phyloP scores from a whole-genome alignment of 2,888 invertebrate species.

The Yponomeuta sedellus region DNA sequence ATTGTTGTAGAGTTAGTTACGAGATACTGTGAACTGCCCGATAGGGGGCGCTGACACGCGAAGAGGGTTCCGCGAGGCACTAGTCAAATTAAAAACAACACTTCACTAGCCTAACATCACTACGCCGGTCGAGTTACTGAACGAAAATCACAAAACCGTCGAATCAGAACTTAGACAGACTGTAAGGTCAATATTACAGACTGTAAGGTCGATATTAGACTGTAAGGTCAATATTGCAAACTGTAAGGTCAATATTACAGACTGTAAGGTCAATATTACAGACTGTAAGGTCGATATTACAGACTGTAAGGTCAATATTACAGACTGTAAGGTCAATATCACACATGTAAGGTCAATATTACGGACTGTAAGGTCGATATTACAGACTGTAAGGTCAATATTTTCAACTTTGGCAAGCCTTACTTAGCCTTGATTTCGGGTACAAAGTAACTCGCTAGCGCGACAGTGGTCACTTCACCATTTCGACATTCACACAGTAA shows the following conservation, averaged over 20 bases:
- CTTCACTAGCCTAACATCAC: not conserved
- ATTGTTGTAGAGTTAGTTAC: slow-evolving; percentile 70
- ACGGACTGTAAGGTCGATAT: too few relatives aligned
- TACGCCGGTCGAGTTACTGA: not conserved
- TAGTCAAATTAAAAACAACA: slow-evolving; percentile 46
- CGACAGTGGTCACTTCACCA: slow-evolving; percentile 13
- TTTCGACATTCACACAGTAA: not conserved
- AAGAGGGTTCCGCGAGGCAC: slow-evolving; percentile 59
- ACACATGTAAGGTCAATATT: too few relatives aligned
- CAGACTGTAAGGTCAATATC: too few relatives aligned
- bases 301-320: too few relatives aligned
- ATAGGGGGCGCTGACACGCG: slow-evolving; percentile 35
- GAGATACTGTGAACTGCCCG: slow-evolving; percentile 47
- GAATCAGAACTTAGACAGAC: too few relatives aligned
- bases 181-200: too few relatives aligned
- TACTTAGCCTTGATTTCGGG: not conserved
- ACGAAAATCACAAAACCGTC: not conserved
- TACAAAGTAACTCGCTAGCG: slow-evolving; percentile 19
- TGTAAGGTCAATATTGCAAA: too few relatives aligned
- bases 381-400: not conserved
- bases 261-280: too few relatives aligned
- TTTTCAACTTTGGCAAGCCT: not conserved
- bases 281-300: too few relatives aligned
- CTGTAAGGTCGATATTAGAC: too few relatives aligned
- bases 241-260: too few relatives aligned